A percentile compares a stretch with the other conserved stretches of the same genome.
Conservation (phyloP, 2,113 vertebrate species). For the Epinephelus lanceolatus region DNA sequence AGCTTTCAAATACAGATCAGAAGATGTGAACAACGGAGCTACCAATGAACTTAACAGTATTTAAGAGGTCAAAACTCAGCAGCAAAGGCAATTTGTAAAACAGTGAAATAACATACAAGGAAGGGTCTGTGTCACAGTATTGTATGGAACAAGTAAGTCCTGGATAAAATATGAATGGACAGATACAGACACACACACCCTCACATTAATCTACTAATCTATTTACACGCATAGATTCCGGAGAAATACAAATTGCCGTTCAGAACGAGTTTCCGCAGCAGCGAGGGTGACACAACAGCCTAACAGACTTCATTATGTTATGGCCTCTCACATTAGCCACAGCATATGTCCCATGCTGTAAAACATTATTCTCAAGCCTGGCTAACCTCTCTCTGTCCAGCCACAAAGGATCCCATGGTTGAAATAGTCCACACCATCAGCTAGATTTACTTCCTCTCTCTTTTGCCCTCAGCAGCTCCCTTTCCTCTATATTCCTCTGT, state of each 20-base stretch:
- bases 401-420: neutral
- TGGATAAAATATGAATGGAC: conserved; percentile 18
- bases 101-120: neutral
- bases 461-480: neutral
- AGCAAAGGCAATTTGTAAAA: neutral
- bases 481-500: neutral
- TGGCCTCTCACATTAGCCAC: conserved; percentile 56
- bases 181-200: conserved; percentile 19
- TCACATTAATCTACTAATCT: conserved; percentile 49
- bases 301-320: conserved; percentile 63
- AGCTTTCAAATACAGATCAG: neutral
- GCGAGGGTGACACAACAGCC: conserved; percentile 47
- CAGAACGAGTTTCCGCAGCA: conserved; percentile 60
- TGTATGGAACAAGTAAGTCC: neutral
- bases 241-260: conserved; percentile 57
- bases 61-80: neutral
- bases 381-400: conserved; percentile 16
- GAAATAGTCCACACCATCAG: neutral
- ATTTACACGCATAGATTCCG: conserved; percentile 42
- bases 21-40: neutral
- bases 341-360: conserved; percentile 42
- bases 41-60: neutral
- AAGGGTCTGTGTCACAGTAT: neutral
- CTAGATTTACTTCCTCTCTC: neutral
- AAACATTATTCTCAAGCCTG: conserved; percentile 54